A percentile compares a stretch with the other conserved stretches of the same genome.
Evolutionary conservation across 2,888 invertebrate genomes (phyloP).

Genomic region (Melipona beecheii): DNA sequence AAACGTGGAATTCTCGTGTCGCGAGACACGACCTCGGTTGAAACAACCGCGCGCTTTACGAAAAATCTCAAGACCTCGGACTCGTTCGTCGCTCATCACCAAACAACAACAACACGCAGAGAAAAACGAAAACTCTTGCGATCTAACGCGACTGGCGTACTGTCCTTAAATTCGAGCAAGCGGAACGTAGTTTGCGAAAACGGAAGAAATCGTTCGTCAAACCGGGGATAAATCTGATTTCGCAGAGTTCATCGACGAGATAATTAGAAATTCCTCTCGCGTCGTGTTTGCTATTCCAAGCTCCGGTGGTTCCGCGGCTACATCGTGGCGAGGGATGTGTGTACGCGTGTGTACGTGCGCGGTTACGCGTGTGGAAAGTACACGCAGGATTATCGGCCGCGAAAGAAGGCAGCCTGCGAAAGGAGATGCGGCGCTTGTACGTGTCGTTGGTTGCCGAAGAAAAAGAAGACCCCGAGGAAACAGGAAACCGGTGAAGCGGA

Average conservation of each 20-base stretch:
- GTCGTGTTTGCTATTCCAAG: slow-evolving; percentile 50
- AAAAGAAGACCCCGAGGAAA: slow-evolving; percentile 57
- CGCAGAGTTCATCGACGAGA: background rate
- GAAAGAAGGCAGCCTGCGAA: slow-evolving; percentile 30
- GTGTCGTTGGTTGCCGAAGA: slow-evolving; percentile 46
- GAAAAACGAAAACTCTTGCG: background rate
- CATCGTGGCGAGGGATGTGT: slow-evolving; percentile 16
- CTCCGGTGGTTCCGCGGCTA: slow-evolving; percentile 32
- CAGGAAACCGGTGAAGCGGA: slow-evolving; percentile 60
- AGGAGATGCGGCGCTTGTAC: slow-evolving; percentile 42
- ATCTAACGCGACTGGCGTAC: background rate
- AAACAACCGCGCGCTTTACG: background rate
- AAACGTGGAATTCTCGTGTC: background rate
- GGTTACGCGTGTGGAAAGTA: slow-evolving; percentile 1
- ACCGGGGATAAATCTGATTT: slow-evolving; percentile 53
- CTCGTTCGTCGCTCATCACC: background rate
- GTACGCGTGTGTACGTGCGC: background rate
- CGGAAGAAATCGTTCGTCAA: slow-evolving; percentile 52
- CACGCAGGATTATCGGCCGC: slow-evolving; percentile 29
- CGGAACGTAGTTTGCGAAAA: slow-evolving; percentile 13
- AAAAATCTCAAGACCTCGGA: background rate
- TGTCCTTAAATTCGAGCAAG: slow-evolving; percentile 51
- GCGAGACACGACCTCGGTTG: no score
- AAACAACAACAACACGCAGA: background rate
- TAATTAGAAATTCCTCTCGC: slow-evolving; percentile 63